Evolutionary conservation across 2,888 invertebrate species (phyloP).

Genomic region (Operophtera brumata): DNA sequence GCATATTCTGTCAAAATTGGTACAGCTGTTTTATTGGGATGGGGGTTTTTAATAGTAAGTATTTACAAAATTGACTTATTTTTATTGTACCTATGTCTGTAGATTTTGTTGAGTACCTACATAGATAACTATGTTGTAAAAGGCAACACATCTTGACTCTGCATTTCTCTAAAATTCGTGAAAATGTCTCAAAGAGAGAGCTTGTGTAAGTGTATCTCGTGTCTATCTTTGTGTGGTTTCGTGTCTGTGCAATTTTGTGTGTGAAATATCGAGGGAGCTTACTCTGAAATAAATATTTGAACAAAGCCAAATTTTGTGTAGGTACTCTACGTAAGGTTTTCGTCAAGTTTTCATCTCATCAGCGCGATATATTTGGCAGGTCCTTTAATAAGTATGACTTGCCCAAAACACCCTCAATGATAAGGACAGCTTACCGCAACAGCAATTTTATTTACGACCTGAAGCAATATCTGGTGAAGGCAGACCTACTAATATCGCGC

Average conservation of each 20-base stretch:
- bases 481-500: conserved; percentile 74
- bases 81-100: no score
- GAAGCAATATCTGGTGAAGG: conserved; percentile 72
- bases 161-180: not conserved
- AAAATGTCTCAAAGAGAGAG: not conserved
- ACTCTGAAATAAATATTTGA: not conserved
- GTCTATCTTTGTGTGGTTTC: not conserved
- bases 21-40: no score
- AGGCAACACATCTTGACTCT: not conserved
- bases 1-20: no score
- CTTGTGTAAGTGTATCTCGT: not conserved
- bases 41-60: no score
- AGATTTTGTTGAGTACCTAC: not conserved
- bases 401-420: conserved; percentile 18
- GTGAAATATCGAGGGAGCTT: not conserved
- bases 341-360: no score
- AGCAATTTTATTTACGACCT: conserved; percentile 73
- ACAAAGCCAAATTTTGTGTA: not conserved
- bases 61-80: no score
- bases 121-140: not conserved
- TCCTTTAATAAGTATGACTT: not conserved
- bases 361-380: no score
- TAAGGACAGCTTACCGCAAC: conserved; percentile 47
- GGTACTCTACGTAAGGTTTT: not conserved
- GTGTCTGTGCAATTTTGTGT: not conserved